Evolutionary conservation across 2,113 vertebrate genomes (phyloP).

Genomic region (Haplochromis vanheusdeni): DNA sequence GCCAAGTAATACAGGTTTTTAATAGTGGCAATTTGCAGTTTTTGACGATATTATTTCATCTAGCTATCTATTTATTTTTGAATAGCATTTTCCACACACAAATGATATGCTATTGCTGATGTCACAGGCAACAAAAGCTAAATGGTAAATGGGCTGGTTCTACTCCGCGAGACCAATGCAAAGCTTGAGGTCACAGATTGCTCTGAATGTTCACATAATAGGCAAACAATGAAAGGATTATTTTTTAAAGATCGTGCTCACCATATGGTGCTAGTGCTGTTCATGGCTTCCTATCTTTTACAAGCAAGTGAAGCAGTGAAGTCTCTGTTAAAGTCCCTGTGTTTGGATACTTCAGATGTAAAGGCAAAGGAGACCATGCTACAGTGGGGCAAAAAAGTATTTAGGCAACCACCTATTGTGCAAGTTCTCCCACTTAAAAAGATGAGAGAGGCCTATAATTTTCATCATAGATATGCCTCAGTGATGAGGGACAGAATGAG

Average conservation of each 20-base stretch:
- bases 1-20: not conserved
- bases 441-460: not conserved
- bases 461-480: not conserved
- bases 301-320: not conserved
- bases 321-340: not conserved
- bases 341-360: not conserved
- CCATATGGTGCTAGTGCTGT: not conserved
- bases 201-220: not conserved
- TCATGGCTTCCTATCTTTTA: not conserved
- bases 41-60: not conserved
- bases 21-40: not conserved
- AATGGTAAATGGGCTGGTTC: not conserved
- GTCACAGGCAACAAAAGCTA: not conserved
- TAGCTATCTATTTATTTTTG: not conserved
- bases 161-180: not conserved
- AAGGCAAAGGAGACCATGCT: not conserved
- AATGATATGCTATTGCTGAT: not conserved
- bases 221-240: not conserved
- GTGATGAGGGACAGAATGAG: not conserved
- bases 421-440: not conserved
- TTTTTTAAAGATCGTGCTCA: not conserved
- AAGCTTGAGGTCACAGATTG: constrained; percentile 1
- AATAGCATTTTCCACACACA: not conserved
- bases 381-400: not conserved
- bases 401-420: not conserved